Conservation (phyloP, 2,113 vertebrate species). For the Syrmaticus mikado region DNA sequence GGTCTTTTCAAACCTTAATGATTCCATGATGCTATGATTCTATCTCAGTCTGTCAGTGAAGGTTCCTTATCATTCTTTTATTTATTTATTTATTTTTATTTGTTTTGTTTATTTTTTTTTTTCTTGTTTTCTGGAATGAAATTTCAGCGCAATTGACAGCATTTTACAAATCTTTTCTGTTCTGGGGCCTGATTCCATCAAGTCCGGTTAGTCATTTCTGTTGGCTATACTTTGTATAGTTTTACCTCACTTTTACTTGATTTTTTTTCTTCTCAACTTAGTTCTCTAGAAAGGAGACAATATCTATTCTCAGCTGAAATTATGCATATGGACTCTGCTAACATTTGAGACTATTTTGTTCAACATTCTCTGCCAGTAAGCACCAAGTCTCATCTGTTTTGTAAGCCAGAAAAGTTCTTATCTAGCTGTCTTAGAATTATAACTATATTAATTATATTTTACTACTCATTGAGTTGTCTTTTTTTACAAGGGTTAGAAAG, state of each 20-base stretch:
- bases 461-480: background rate
- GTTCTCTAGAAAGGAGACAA: background rate
- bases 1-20: too few species aligned
- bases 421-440: background rate
- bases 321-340: background rate
- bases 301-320: background rate
- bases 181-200: background rate
- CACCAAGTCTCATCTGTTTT: background rate
- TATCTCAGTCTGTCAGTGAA: background rate
- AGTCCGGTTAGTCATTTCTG: background rate
- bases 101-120: too few species aligned
- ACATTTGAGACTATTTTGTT: background rate
- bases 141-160: background rate
- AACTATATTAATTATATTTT: background rate
- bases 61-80: background rate
- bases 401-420: background rate
- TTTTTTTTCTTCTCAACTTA: background rate
- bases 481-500: background rate
- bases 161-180: background rate
- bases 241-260: background rate
- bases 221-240: background rate
- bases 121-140: background rate
- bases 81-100: background rate
- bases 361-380: background rate
- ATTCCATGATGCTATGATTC: too few species aligned